phyloP scores from a whole-genome alignment of 2,113 vertebrate species.

The Tonatia bakeri region DNA sequence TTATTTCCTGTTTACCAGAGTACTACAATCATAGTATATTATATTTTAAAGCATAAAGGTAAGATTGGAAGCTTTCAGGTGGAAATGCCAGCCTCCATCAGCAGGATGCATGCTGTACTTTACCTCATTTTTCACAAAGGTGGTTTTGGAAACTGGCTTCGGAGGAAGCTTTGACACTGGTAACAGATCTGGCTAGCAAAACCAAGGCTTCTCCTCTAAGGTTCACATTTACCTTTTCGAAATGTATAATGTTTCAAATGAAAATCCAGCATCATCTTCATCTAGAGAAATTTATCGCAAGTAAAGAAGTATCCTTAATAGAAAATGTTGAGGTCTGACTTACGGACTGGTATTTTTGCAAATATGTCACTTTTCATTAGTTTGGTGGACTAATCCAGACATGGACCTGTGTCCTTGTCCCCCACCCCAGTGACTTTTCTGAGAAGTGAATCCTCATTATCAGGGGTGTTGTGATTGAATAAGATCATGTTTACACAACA shows the following conservation, averaged over 20 bases:
- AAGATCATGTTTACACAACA: neutral
- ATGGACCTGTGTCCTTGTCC: neutral
- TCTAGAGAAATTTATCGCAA: neutral
- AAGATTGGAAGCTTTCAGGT: slow-evolving; percentile 19
- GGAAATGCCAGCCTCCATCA: slow-evolving; percentile 31
- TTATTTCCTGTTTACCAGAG: slow-evolving; percentile 53
- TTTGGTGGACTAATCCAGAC: neutral
- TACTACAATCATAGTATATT: slow-evolving; percentile 34
- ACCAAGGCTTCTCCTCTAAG: neutral
- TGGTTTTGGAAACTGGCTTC: neutral
- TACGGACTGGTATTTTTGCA: neutral
- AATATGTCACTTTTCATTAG: neutral
- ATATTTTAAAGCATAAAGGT: slow-evolving; percentile 55
- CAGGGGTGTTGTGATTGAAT: neutral
- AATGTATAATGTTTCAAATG: neutral
- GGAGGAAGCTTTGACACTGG: neutral
- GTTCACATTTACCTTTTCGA: neutral
- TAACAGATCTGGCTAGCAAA: neutral
- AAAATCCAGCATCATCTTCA: neutral
- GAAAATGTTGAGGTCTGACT: neutral
- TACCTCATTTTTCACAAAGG: slow-evolving; percentile 41
- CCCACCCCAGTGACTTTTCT: neutral
- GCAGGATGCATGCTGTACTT: neutral
- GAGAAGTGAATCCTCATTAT: neutral
- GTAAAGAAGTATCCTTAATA: neutral